These are phyloP conservation scores for Fragum fragum DNA, from an alignment of 2,888 invertebrate species.

Conservation along the genomic window DNA sequence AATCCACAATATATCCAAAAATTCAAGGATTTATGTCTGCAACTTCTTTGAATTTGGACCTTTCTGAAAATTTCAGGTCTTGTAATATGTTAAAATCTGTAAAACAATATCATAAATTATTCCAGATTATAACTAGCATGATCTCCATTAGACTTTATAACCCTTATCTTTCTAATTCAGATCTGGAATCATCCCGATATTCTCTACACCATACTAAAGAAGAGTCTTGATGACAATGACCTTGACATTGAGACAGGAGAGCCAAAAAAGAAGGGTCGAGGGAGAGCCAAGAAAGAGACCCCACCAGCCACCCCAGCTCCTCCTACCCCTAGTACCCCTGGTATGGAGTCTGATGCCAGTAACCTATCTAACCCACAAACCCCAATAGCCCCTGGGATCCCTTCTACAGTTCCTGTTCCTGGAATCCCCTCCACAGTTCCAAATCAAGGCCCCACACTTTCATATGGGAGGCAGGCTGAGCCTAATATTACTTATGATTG, in stretches of 20 bases:
- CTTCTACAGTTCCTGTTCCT: background rate
- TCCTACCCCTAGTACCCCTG: conserved; percentile 6
- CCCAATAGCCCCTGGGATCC: background rate
- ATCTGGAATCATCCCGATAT: conserved; percentile 88
- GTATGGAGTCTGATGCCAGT: conserved; percentile 17
- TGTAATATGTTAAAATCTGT: background rate
- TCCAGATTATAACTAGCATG: background rate
- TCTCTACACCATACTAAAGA: conserved; percentile 84
- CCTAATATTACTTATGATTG: conserved; percentile 79
- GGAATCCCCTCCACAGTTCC: background rate
- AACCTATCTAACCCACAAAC: background rate
- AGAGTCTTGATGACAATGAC: conserved; percentile 82
- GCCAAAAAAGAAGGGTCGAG: conserved; percentile 70
- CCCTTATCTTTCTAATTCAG: no score
- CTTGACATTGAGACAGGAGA: conserved; percentile 84
- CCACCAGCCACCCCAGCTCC: conserved; percentile 53
- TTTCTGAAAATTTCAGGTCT: background rate
- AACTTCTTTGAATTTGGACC: no score
- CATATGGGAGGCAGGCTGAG: conserved; percentile 44
- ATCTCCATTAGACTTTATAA: no score
- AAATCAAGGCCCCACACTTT: conserved; percentile 21
- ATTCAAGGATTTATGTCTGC: no score
- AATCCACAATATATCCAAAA: no score
- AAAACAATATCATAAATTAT: background rate
- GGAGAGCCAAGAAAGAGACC: conserved; percentile 48